Percentiles rank a stretch among this genome's conserved stretches.
Conservation (phyloP, 2,888 invertebrate species). For the Alsophila aescularia region DNA sequence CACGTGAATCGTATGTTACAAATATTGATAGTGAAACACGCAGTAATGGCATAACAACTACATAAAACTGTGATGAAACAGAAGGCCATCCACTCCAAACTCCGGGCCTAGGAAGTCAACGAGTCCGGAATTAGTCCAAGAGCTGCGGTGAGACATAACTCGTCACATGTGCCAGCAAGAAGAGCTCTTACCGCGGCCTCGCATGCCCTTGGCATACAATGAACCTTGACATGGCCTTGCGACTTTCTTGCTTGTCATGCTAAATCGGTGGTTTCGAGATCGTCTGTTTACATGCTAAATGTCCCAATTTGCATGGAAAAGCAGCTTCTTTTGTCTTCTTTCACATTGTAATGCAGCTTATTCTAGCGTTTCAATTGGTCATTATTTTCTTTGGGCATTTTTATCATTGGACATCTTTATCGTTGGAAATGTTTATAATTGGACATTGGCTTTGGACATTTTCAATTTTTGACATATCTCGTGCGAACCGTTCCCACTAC, state of each 20-base stretch:
- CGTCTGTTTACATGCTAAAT: conserved; percentile 4
- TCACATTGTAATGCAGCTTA: neutral
- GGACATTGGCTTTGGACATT: too few species aligned
- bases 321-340: neutral
- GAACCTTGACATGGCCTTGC: conserved; percentile 56
- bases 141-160: conserved; percentile 41
- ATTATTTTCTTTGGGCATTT: too few species aligned
- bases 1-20: too few species aligned
- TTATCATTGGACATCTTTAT: too few species aligned
- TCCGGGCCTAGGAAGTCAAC: conserved; percentile 38
- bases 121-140: conserved; percentile 48
- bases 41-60: too few species aligned
- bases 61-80: neutral
- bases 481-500: too few species aligned
- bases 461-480: too few species aligned
- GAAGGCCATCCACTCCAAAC: conserved; percentile 1
- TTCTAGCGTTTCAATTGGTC: neutral
- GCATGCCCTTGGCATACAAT: conserved; percentile 43
- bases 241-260: conserved; percentile 24
- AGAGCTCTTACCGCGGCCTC: conserved; percentile 49
- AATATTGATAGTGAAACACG: too few species aligned
- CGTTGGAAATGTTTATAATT: too few species aligned
- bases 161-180: conserved; percentile 47
- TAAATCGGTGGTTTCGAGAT: conserved; percentile 25
- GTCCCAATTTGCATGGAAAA: conserved; percentile 7